Percentiles rank a stretch among this genome's conserved stretches.
These are phyloP conservation scores for Phyllostomus discolor DNA, from an alignment of 2,113 vertebrate genomes.

Conservation along the genomic window DNA sequence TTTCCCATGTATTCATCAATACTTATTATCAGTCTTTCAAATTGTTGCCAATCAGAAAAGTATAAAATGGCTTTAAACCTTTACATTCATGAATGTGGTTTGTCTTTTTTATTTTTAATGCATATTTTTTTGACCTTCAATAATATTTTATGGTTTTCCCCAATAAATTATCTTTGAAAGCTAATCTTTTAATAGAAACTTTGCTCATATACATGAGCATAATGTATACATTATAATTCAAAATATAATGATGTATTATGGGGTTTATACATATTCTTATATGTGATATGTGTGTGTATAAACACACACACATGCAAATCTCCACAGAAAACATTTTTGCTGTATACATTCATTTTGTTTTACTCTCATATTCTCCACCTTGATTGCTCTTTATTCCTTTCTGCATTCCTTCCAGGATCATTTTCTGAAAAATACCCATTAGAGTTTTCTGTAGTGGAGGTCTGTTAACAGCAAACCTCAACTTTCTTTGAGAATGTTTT, in stretches of 20 bases:
- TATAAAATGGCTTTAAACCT: neutral
- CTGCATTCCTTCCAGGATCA: neutral
- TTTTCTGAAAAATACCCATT: constrained; percentile 26
- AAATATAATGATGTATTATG: neutral
- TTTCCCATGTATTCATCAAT: neutral
- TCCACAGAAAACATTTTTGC: neutral
- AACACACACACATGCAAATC: neutral
- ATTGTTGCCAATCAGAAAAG: neutral
- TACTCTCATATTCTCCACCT: neutral
- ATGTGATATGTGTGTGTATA: neutral
- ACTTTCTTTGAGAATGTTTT: neutral
- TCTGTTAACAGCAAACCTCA: neutral
- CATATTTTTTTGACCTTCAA: neutral
- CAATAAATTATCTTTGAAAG: neutral
- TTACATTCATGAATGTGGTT: neutral
- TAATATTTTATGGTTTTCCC: neutral
- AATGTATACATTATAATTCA: neutral
- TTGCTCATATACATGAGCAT: neutral
- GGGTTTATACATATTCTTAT: neutral
- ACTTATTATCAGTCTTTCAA: neutral
- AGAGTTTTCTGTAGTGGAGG: neutral
- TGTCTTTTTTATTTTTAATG: neutral
- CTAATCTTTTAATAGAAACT: neutral
- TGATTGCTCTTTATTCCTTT: constrained; percentile 22
- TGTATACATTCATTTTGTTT: constrained; percentile 29